Base-by-base conservation (phyloP, 2,113 vertebrate species). In the Bujurquina vittata region DNA sequence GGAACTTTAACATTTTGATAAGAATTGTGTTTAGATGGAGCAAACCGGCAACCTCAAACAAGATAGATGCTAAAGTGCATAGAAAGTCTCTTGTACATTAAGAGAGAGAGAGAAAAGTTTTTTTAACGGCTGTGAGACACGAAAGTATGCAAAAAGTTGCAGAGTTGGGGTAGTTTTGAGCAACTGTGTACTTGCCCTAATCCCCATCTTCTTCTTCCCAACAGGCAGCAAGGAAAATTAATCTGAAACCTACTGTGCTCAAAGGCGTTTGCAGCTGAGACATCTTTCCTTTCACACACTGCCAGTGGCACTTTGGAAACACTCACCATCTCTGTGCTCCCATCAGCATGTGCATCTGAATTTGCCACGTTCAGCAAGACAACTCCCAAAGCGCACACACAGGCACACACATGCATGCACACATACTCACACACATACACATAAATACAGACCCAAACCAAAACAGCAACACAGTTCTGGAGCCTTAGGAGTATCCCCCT, bases 321-420 rank as follows among this genome's bases (percentile, higher is more conserved):
- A 91, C 90, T 91, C 88, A 78, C 76, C 84, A 89, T 93, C 88
- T 85, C 91, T 65, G 78, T 23, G 87, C 72, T 84, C 78, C 90
- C 89, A 94, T 91, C 93, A 91, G 89, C 90, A 90, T 89, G 90
- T 86, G 90, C 90, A 88, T 94, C 81, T 91, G 85, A 92, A 92
- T 89, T 85, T 86, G 80, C 83, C 85, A 87, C 61, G 35, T 89
- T 91, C 89, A 89, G 91, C 84, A 86, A 80, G 85, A 87, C 86
- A 88, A 83, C 72, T 86, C 85, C 88, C 90, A 80, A 65, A 81
- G 54, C 83, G 57, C 26, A 60, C 40, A 55, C 33, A 78, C 33
- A 83, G 52, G 58, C 18, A 59, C 79, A 79, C 77, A 61, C 72
- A 58, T 35, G 55, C 46, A 61, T 57, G 23, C 40, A 59, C 63